phyloP scores from a whole-genome alignment of 35 echinoderm and acorn worm species.

The Apostichopus californicus region DNA sequence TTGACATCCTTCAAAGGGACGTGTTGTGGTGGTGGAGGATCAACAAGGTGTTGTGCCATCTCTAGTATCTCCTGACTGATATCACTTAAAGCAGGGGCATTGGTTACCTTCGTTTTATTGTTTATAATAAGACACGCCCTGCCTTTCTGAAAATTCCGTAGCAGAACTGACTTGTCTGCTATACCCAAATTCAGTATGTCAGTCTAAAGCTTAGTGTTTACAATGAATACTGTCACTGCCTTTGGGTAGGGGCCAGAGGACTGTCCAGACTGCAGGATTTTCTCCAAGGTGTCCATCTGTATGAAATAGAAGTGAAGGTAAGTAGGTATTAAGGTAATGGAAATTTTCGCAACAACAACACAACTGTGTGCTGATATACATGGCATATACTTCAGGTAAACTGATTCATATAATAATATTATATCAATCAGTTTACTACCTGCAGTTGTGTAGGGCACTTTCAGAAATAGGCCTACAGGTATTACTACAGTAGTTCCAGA shows the following conservation, averaged over 20 bases:
- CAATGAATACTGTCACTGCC: neutral
- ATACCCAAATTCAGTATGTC: too few relatives aligned
- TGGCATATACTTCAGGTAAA: too few relatives aligned
- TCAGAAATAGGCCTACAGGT: too few relatives aligned
- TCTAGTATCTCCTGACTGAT: neutral
- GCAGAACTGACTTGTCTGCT: neutral
- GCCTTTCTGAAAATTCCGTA: constrained; percentile 2
- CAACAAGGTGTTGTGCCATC: neutral
- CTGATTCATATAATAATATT: too few relatives aligned
- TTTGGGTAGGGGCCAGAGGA: neutral
- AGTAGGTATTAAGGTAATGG: neutral
- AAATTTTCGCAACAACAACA: too few relatives aligned
- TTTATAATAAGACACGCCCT: neutral
- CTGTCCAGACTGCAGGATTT: constrained; percentile 7
- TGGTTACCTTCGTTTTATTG: neutral
- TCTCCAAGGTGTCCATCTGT: neutral
- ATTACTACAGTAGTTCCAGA: too few relatives aligned
- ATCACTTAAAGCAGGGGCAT: constrained; percentile 3
- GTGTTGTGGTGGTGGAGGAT: constrained; percentile 22
- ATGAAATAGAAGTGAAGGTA: neutral
- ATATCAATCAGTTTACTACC: too few relatives aligned
- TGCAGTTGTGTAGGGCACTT: too few relatives aligned
- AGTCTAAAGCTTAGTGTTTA: too few relatives aligned
- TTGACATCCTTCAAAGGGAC: neutral
- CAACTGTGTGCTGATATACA: too few relatives aligned